Base-by-base conservation (phyloP, 23 tunicate genomes). In the Ciona savignyi region DNA sequence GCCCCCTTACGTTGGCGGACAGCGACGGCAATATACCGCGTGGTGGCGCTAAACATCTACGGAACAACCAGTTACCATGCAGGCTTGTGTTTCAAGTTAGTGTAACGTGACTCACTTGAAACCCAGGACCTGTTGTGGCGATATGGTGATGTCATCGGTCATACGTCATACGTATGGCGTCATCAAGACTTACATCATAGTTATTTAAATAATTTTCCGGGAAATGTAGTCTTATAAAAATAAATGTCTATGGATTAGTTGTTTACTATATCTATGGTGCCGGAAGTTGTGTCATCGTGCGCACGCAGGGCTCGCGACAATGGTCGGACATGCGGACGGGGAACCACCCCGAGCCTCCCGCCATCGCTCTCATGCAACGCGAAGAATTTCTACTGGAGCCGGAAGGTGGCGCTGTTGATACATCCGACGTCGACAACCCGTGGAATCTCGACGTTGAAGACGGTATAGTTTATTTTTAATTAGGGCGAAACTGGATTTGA, bases 71-170 rank as follows among this genome's bases (percentile, higher is more conserved):
- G 22, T 42, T 15, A 3, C 84, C 51, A 4, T 72, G 27, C 83
- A 78, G 96, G 82, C 77, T 67, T 88, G 96, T 29, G 83, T 62
- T 78, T 73, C 87, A 82, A 88, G 96, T 35, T 51, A 26, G 26
- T 77, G 84, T 21, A 23, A 29, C 15, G n/a, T 26, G 31, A 2
- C 76, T 88, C 96, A 88, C 96, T 88, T 88, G 96, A 88, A 88
- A 88, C 96, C 86, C 96, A 88, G 96, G 96, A 88, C 96, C 96
- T 88, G 96, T 84, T 80, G 87, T 29, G 30, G 87, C 31, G 63
- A 3, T 66, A 1, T 63, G 72, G 71, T 56, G 27, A 66, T 30
- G 28, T 81, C 86, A 35, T 22, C 81, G 25, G 30, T 62, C 29
- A n/a, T n/a, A n/a, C n/a, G n/a, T n/a, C n/a, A n/a, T n/a, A n/a